Conservation (phyloP, 2,113 vertebrate species). For the Ranitomeya variabilis region DNA sequence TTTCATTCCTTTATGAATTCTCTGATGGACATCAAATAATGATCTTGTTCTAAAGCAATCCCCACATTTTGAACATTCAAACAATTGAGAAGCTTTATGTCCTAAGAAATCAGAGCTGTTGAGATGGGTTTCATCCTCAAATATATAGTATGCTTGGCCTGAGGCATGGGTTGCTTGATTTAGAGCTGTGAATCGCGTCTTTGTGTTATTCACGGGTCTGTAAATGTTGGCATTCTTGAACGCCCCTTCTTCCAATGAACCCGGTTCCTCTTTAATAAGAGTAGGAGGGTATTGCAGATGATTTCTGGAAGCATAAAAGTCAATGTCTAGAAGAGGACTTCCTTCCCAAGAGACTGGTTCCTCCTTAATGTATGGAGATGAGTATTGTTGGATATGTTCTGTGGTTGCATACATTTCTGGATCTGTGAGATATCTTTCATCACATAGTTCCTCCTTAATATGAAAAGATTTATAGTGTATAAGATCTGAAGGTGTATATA, state of each 20-base stretch:
- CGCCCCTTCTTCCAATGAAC: background rate
- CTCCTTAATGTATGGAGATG: background rate
- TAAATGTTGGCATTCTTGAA: background rate
- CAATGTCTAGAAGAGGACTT: background rate
- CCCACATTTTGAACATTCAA: conserved; percentile 64
- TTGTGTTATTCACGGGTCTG: background rate
- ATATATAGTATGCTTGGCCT: conserved; percentile 58
- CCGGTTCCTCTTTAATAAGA: background rate
- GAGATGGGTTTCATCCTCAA: conserved; percentile 66
- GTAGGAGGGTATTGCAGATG: background rate
- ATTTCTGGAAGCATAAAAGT: background rate
- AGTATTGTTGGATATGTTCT: background rate
- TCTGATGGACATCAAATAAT: conserved; percentile 65
- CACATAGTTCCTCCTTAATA: background rate
- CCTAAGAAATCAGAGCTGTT: conserved; percentile 63
- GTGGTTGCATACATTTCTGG: background rate
- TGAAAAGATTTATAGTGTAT: background rate
- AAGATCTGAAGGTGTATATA: background rate
- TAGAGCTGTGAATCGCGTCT: conserved; percentile 51
- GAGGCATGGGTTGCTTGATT: conserved; percentile 54
- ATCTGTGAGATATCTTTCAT: background rate
- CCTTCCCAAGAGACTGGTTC: background rate
- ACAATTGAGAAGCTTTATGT: conserved; percentile 66
- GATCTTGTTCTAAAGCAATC: conserved; percentile 66
- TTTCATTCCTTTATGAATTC: conserved; percentile 67